Percentiles rank a stretch among this genome's conserved stretches.
Evolutionary conservation across 2,888 invertebrate species (phyloP).

Genomic region (Trissolcus brochymenae): DNA sequence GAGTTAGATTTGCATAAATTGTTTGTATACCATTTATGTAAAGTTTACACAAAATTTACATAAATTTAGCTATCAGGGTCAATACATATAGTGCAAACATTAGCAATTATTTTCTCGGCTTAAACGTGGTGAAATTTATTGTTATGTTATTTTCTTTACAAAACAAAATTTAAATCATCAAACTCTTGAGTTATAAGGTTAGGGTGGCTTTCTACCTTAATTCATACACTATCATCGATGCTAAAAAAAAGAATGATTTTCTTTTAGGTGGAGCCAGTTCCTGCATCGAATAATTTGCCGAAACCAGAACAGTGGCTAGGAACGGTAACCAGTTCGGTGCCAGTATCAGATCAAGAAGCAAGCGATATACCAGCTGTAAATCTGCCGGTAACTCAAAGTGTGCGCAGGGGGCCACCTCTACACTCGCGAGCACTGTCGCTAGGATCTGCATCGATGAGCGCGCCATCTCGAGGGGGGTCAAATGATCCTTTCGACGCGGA

Average conservation of each 20-base stretch:
- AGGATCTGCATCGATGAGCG: constrained; percentile 76
- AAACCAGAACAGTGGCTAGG: constrained; percentile 91
- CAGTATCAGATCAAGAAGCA: constrained; percentile 74
- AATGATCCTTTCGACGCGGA: constrained; percentile 90
- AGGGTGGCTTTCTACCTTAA: no score
- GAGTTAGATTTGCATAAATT: no score
- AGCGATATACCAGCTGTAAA: constrained; percentile 56
- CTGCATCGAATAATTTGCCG: constrained; percentile 79
- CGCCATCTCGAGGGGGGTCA: constrained; percentile 62
- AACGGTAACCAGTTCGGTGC: constrained; percentile 82
- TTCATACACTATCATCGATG: neutral
- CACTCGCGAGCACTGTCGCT: constrained; percentile 78
- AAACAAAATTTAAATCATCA: no score
- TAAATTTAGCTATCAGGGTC: no score
- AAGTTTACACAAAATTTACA: no score
- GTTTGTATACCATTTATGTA: no score
- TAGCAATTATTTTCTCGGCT: no score
- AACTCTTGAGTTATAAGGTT: no score
- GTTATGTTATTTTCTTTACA: no score
- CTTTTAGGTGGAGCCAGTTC: constrained; percentile 73
- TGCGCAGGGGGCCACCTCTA: constrained; percentile 78
- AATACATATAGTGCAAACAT: no score
- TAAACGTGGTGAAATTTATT: no score
- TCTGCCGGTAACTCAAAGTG: constrained; percentile 54
- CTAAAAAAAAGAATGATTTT: neutral